phyloP scores from a whole-genome alignment of 2,888 invertebrate genomes.

The Cheilosia vernalis region DNA sequence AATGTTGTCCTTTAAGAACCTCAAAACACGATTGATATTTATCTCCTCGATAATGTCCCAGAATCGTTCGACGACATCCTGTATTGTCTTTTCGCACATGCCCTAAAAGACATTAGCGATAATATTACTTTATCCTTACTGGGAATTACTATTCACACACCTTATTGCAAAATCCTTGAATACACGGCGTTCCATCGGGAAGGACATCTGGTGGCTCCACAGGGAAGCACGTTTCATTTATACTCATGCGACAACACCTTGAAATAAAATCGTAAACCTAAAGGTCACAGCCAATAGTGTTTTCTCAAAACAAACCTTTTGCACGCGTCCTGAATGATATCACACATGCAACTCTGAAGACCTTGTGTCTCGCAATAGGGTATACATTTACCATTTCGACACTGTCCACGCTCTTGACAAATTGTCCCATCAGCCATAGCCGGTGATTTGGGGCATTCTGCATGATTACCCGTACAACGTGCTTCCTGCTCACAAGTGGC shows the following conservation, averaged over 20 bases:
- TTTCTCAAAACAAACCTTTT: slow-evolving; percentile 85
- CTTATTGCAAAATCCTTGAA: slow-evolving; percentile 98
- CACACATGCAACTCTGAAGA: slow-evolving; percentile 98
- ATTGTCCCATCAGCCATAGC: slow-evolving; percentile 88
- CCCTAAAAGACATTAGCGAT: slow-evolving; percentile 86
- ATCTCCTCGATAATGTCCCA: slow-evolving; percentile 99
- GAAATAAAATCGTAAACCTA: slow-evolving; percentile 25
- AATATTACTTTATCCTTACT: neutral
- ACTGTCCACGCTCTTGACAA: slow-evolving; percentile 96
- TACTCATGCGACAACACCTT: slow-evolving; percentile 93
- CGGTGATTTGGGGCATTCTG: slow-evolving; percentile 93
- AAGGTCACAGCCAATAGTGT: neutral
- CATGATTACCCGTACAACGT: slow-evolving; percentile 91
- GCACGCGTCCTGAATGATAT: slow-evolving; percentile 95
- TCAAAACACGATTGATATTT: slow-evolving; percentile 95
- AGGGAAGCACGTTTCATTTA: slow-evolving; percentile 96
- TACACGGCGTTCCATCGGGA: slow-evolving; percentile 97
- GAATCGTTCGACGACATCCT: slow-evolving; percentile 97
- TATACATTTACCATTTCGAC: slow-evolving; percentile 94
- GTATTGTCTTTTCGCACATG: slow-evolving; percentile 95
- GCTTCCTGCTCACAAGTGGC: slow-evolving; percentile 97
- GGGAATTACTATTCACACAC: slow-evolving; percentile 82
- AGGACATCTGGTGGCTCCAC: slow-evolving; percentile 94
- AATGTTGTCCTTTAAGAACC: slow-evolving; percentile 95
- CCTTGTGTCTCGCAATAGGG: slow-evolving; percentile 98